Evolutionary conservation across 2,888 invertebrate genomes (phyloP).

Genomic region (Acanthosepion pharaonis): DNA sequence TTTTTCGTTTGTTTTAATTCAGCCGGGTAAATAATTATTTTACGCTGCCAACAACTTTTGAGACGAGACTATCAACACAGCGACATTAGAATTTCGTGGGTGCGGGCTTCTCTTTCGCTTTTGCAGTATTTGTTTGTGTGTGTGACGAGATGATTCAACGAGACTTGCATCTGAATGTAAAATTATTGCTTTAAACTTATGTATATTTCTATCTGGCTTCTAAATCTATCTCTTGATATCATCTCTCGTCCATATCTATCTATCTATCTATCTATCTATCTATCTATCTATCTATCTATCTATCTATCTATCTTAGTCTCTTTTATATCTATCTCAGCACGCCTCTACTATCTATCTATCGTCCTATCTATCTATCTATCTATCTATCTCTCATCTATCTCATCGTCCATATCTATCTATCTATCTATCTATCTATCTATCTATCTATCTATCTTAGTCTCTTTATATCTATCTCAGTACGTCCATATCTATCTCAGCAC

Average conservation of each 20-base stretch:
- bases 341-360: not conserved
- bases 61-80: no score
- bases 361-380: no score
- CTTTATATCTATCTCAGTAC: no score
- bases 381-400: no score
- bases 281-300: not conserved
- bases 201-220: not conserved
- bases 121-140: not conserved
- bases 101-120: not conserved
- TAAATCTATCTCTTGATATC: no score
- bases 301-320: no score
- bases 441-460: not conserved
- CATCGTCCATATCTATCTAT: not conserved
- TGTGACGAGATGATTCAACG: not conserved
- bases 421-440: not conserved
- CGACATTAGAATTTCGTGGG: not conserved
- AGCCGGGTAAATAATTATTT: not conserved
- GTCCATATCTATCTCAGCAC: no score
- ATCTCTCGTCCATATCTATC: no score
- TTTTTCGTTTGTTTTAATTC: no score
- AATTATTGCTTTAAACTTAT: not conserved
- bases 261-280: not conserved
- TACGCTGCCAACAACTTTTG: conserved; percentile 13
- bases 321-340: no score
- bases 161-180: not conserved